A percentile compares a stretch with the other conserved stretches of the same genome.
Evolutionary conservation across 2,888 invertebrate species (phyloP).

Genomic region (Pterostichus madidus): DNA sequence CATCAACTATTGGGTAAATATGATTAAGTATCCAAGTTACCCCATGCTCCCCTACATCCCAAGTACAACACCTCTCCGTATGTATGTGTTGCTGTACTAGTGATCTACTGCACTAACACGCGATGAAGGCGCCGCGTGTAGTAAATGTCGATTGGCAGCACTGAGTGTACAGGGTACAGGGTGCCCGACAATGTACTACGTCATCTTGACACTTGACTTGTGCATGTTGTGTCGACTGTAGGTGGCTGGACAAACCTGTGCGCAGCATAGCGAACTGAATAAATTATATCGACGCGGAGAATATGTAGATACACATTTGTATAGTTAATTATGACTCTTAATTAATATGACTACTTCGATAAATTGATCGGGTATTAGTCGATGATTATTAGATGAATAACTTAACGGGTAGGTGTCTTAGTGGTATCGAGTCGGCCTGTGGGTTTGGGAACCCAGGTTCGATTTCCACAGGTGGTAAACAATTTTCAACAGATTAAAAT

Average conservation of each 20-base stretch:
- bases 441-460: too few relatives aligned
- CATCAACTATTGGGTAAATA: too few relatives aligned
- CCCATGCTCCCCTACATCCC: too few relatives aligned
- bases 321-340: slow-evolving; percentile 3
- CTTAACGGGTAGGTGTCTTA: too few relatives aligned
- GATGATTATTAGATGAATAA: too few relatives aligned
- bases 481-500: too few relatives aligned
- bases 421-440: too few relatives aligned
- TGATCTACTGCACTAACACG: slow-evolving; percentile 48
- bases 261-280: background rate
- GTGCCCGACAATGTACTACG: background rate
- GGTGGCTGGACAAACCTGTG: too few relatives aligned
- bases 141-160: slow-evolving; percentile 5
- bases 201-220: slow-evolving; percentile 9
- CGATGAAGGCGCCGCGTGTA: slow-evolving; percentile 11
- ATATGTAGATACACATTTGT: background rate
- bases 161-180: background rate
- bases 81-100: slow-evolving; percentile 9
- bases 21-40: too few relatives aligned
- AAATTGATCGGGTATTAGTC: too few relatives aligned
- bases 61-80: background rate
- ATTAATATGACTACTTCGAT: slow-evolving; percentile 1
- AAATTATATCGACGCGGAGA: background rate
- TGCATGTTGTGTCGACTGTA: too few relatives aligned
- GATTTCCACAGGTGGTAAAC: too few relatives aligned